phyloP scores from a whole-genome alignment of 2,113 vertebrate genomes.

The Hucho hucho region DNA sequence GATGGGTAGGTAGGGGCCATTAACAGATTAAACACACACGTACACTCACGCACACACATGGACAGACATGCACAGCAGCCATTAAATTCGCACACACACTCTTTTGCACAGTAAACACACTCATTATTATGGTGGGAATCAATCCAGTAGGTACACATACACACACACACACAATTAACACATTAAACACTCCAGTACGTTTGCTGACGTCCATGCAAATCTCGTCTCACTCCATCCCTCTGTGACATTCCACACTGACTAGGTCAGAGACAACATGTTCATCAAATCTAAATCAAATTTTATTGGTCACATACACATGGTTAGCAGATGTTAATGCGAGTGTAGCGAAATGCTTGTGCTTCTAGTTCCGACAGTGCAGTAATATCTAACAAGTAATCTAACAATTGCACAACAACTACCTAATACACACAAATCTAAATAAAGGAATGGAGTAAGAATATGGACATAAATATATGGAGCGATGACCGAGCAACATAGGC shows the following conservation, averaged over 20 bases:
- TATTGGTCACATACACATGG: too few relatives aligned
- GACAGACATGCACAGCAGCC: conserved; percentile 34
- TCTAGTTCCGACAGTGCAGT: too few relatives aligned
- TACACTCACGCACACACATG: conserved; percentile 27
- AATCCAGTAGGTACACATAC: neutral
- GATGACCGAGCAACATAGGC: too few relatives aligned
- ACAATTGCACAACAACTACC: too few relatives aligned
- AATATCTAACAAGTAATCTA: too few relatives aligned
- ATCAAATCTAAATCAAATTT: too few relatives aligned
- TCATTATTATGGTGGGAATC: conserved; percentile 8
- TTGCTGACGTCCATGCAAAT: conserved; percentile 39
- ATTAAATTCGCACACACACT: conserved; percentile 21
- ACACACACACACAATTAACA: conserved; percentile 7
- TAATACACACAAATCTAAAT: too few relatives aligned
- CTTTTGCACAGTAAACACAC: conserved; percentile 16
- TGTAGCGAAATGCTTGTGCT: too few relatives aligned
- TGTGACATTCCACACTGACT: neutral
- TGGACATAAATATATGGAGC: too few relatives aligned
- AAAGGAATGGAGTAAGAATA: too few relatives aligned
- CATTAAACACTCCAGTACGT: conserved; percentile 50
- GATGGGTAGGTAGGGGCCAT: conserved; percentile 57
- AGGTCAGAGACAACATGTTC: neutral
- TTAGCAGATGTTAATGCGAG: too few relatives aligned
- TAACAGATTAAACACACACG: conserved; percentile 70
- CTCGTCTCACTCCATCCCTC: neutral